These are phyloP conservation scores for Megathymus violae DNA, from an alignment of 1,140 invertebrate genomes.

Conservation along the genomic window DNA sequence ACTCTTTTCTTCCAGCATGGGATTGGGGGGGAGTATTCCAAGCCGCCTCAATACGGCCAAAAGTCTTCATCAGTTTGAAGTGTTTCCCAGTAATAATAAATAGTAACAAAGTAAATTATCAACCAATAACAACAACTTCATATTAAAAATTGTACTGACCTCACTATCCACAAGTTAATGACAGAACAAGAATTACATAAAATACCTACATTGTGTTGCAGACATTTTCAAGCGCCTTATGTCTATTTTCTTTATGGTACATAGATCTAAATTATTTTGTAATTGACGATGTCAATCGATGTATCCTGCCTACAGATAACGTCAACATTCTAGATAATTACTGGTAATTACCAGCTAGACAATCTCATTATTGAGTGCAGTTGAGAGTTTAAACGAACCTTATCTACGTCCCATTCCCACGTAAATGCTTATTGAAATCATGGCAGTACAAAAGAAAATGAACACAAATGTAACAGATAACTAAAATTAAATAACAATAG, in stretches of 20 bases:
- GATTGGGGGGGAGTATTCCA: too few relatives aligned
- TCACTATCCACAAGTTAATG: too few relatives aligned
- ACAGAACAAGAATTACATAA: too few relatives aligned
- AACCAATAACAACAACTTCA: not conserved
- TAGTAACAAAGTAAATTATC: slow-evolving; percentile 1
- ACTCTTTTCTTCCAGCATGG: too few relatives aligned
- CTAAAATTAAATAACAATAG: not conserved
- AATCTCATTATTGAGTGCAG: slow-evolving; percentile 55
- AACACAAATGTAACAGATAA: slow-evolving; percentile 7
- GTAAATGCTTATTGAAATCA: slow-evolving; percentile 20
- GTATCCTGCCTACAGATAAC: slow-evolving; percentile 58
- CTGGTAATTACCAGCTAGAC: slow-evolving; percentile 59
- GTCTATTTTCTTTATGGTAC: slow-evolving; percentile 19
- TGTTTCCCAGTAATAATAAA: slow-evolving; percentile 7
- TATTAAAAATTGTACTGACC: slow-evolving; percentile 6
- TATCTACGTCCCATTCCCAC: slow-evolving; percentile 36
- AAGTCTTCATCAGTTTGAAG: slow-evolving; percentile 31
- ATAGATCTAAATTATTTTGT: slow-evolving; percentile 34
- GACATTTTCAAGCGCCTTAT: too few relatives aligned
- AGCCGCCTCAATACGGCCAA: too few relatives aligned
- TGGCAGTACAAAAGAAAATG: not conserved
- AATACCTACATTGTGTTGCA: too few relatives aligned
- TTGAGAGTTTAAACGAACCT: slow-evolving; percentile 32
- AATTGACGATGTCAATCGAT: slow-evolving; percentile 45
- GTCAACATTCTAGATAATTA: slow-evolving; percentile 65